Base-by-base conservation (phyloP, 2,113 vertebrate species). In the Rhinoptilus africanus region DNA sequence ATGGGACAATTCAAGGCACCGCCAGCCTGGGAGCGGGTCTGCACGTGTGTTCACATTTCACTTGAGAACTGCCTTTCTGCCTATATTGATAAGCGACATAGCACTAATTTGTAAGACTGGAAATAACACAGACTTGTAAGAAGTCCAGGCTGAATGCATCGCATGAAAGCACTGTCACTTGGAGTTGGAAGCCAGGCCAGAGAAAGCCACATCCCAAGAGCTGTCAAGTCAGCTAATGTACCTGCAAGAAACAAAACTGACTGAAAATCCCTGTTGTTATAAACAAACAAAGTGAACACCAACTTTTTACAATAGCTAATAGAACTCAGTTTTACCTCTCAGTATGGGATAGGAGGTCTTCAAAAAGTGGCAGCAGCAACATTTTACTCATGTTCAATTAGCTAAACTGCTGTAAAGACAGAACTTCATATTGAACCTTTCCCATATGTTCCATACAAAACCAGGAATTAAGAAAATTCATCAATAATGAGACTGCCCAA, bases 1-100 rank as follows among this genome's bases (percentile, higher is more conserved):
- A 57, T 0, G 16, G 39, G 50, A 11, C 20, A 32, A 8, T 34
- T 35, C 43, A 75, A 54, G 28, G 37, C 63, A 34, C 37, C 62
- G 72, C 32, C 53, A 89, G 2, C 26, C 0, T 0, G 26, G 35
- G 21, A 45, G 2, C 4, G 2, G 6, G 71, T 18, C 60, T 32
- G 39, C 37, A 20, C 0, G 4, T 6, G 7, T 8, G 18, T 11
- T 62, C 50, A 20, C 27, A 14, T n/a, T 39, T 71, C 62, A 53
- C 27, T 57, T 67, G 23, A 50, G 78, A 60, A 66, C 10, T 53
- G 35, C 27, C 4, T 3, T 2, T 12, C 20, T 13, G 73, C 24
- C 45, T 39, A 3, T 12, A 59, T 18, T 12, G 34, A 43, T 10
- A 43, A 2, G 47, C 0, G 1, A 57, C 0, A 1, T 1, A 35